Evolutionary conservation across 2,113 vertebrate genomes (phyloP), one percentile per base, ranked within the genome.

Genomic region (Nothoprocta perdicaria): DNA sequence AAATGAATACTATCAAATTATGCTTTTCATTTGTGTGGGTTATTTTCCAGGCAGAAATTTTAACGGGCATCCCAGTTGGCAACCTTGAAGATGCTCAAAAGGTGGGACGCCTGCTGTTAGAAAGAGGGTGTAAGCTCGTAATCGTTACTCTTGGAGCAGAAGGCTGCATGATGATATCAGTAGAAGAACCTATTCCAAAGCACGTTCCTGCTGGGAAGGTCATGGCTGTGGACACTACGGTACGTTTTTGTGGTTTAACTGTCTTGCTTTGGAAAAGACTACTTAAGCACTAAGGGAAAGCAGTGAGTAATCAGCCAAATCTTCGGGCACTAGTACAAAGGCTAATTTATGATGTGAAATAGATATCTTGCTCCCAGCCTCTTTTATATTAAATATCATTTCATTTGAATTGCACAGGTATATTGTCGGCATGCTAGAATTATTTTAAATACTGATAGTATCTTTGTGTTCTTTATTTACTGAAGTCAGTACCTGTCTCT

Each of bases 201-300:
- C 98, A 99, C 55, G 93, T 99, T 93, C 98, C 98, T 74, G 96
- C 98, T 22, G 78, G 96, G 58, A 96, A 97, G 9, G 98, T 99
- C 93, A 98, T 93, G 57, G 97, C 98, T 61, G 97, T 98, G 96
- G 99, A 99, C 93, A 99, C 99, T 35, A 99, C 99, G 95, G 99
- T 99, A 98, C 86, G 98, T 92, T 94, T 91, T 95, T 96, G 83
- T 88, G 92, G 76, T 97, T 94, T 92, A 93, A 92, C 86, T 94
- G 89, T 92, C 88, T 93, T 94, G 58, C 88, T 88, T 94, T 95
- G 93, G 91, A 93, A 95, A 87, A 77, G 86, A 67, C 88, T 96
- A 85, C 93, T 95, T 94, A 90, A 96, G 89, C 77, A 78, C 77
- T 84, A 88, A 61, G 94, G 92, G 89, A 95, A 86, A 82, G 71